phyloP scores from a whole-genome alignment of 2,888 invertebrate species.

The Baronia brevicornis region DNA sequence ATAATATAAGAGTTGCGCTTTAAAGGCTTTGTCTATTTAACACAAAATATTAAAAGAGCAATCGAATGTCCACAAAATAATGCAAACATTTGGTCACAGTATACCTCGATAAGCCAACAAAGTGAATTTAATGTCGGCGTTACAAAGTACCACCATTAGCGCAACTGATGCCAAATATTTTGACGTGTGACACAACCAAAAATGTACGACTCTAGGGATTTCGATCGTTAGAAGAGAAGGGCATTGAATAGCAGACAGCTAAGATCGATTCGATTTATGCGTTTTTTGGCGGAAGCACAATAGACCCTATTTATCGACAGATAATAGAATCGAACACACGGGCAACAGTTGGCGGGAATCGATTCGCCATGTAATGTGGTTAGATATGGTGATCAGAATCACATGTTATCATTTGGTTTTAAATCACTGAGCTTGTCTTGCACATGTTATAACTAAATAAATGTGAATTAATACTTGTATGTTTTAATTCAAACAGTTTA shows the following conservation, averaged over 20 bases:
- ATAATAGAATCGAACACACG: slow-evolving; percentile 52
- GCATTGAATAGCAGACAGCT: slow-evolving; percentile 57
- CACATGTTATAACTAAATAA: slow-evolving; percentile 8
- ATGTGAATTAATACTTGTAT: background rate
- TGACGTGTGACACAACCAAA: slow-evolving; percentile 60
- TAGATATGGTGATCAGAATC: slow-evolving; percentile 71
- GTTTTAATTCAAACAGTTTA: too few species aligned
- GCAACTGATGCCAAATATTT: slow-evolving; percentile 71
- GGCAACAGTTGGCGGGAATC: slow-evolving; percentile 64
- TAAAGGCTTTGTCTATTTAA: too few species aligned
- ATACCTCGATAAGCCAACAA: slow-evolving; percentile 53
- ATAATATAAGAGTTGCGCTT: too few species aligned
- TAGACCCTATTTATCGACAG: slow-evolving; percentile 66
- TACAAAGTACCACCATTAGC: slow-evolving; percentile 60
- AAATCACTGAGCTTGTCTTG: slow-evolving; percentile 12
- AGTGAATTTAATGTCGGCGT: slow-evolving; percentile 53
- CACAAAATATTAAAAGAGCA: too few species aligned
- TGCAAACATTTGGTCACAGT: slow-evolving; percentile 58
- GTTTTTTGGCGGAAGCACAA: slow-evolving; percentile 65
- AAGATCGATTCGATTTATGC: slow-evolving; percentile 73
- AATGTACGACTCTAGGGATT: slow-evolving; percentile 62
- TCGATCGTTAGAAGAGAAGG: slow-evolving; percentile 42
- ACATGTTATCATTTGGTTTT: slow-evolving; percentile 44
- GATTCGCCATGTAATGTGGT: slow-evolving; percentile 61
- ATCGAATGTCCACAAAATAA: slow-evolving; percentile 31